Conservation (phyloP, 1,140 invertebrate genomes). For the Tetramorium parvispinum region DNA sequence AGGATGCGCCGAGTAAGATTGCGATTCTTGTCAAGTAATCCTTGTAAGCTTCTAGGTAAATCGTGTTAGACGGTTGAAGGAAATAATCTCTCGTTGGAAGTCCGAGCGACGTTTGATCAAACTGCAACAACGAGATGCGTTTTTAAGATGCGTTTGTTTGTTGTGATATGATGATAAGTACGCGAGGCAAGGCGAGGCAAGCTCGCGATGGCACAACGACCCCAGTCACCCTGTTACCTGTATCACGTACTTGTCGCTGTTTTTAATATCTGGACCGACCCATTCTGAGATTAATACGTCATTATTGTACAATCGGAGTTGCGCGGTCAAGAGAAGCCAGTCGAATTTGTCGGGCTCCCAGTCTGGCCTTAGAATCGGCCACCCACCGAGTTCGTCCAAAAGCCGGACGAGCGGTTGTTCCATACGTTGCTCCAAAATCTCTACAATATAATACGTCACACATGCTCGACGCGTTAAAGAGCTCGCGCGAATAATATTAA, state of each 20-base stretch:
- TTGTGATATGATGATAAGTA: background rate
- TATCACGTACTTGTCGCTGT: constrained; percentile 94
- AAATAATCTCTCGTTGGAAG: constrained; percentile 95
- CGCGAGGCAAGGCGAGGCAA: background rate
- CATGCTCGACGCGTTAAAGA: constrained; percentile 61
- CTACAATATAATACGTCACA: constrained; percentile 77
- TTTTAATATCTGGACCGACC: constrained; percentile 95
- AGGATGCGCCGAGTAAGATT: constrained; percentile 88
- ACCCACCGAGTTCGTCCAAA: constrained; percentile 92
- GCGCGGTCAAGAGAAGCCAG: constrained; percentile 91
- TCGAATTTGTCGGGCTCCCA: constrained; percentile 90
- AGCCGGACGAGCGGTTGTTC: constrained; percentile 90
- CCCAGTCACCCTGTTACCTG: constrained; percentile 86
- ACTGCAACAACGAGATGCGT: constrained; percentile 82
- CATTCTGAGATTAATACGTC: constrained; percentile 93
- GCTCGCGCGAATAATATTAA: background rate
- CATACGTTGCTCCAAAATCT: constrained; percentile 89
- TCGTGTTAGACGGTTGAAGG: constrained; percentile 89
- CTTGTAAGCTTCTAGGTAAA: constrained; percentile 92
- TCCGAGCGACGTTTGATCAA: constrained; percentile 95
- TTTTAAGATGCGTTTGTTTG: background rate
- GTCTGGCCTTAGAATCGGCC: constrained; percentile 91
- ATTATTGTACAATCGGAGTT: constrained; percentile 93
- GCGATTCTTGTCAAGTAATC: constrained; percentile 91
- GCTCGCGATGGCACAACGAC: background rate